Percentiles rank a stretch among this genome's conserved stretches.
Conservation (phyloP, 1,140 invertebrate genomes). For the Drosophila suzukii region DNA sequence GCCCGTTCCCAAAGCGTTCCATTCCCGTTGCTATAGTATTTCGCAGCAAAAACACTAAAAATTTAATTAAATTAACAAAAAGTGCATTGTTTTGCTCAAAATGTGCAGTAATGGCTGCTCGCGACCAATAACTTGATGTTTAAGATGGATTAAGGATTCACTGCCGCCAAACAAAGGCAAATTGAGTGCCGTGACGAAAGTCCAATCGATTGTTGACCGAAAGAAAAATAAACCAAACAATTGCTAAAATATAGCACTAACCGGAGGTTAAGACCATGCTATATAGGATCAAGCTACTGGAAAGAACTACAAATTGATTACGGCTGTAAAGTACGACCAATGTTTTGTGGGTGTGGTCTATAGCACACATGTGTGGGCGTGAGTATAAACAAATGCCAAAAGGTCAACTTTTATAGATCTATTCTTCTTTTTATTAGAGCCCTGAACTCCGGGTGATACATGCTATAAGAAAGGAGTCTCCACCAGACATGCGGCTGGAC, state of each 20-base stretch:
- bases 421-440: slow-evolving; percentile 22
- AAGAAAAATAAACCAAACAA: slow-evolving; percentile 37
- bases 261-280: slow-evolving; percentile 1
- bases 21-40: slow-evolving; percentile 31
- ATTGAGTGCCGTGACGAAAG: slow-evolving; percentile 14
- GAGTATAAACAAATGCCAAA: slow-evolving; percentile 28
- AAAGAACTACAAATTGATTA: no score
- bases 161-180: slow-evolving; percentile 23
- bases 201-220: slow-evolving; percentile 42
- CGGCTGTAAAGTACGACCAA: not conserved
- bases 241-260: not conserved
- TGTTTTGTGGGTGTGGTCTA: slow-evolving; percentile 3
- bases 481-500: slow-evolving; percentile 14
- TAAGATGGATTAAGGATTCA: slow-evolving; percentile 21
- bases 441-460: not conserved
- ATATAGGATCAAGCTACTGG: not conserved
- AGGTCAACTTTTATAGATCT: slow-evolving; percentile 31
- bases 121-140: slow-evolving; percentile 1
- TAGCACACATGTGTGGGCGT: slow-evolving; percentile 12
- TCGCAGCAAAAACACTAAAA: slow-evolving; percentile 26
- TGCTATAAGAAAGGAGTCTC: not conserved
- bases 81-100: slow-evolving; percentile 1
- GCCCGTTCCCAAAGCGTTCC: slow-evolving; percentile 38
- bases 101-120: not conserved
- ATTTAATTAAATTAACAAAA: slow-evolving; percentile 6